Evolutionary conservation across 2,888 invertebrate genomes (phyloP), one percentile per base, ranked within the genome.

Genomic region (Heliconius ethilla): DNA sequence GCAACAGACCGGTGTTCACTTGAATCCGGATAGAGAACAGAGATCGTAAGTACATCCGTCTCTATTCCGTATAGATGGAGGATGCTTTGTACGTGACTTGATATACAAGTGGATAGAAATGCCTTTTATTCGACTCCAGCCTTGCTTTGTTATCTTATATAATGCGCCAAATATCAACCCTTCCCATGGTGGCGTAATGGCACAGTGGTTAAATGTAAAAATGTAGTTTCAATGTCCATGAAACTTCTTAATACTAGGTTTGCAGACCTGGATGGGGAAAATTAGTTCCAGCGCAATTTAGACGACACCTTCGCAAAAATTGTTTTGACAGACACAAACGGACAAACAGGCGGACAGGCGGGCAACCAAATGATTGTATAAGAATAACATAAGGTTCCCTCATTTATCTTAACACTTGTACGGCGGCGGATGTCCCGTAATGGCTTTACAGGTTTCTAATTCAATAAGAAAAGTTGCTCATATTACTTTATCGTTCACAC

Each of bases 61-160:
- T 51, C 70, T 22, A 15, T 13, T 29, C 51, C 27, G 2, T 29
- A 67, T 13, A n/a, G 25, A 27, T 4, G 29, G 27, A n/a, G 22
- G 5, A 33, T 11, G 29, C 55, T 55, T 33, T 13, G 55, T 72
- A 72, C 70, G 70, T 72, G 70, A 72, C 29, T 33, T 70, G 70
- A 10, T 22, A 11, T 55, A 29, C 55, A 55, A 72, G n/a, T 72
- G 33, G 29, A 51, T 40, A 13, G 5, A 59, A 59, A n/a, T 59
- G 1, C n/a, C 40, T 67, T 40, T n/a, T n/a, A 67, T 67, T 67
- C 40, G 40, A n/a, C 33, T 25, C 67, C 37, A n/a, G 40, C 11
- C 37, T 11, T 2, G 37, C 40, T 37, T 13, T 13, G 13, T 67
- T 40, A 67, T 37, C 67, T 67, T 33, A 33, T 7, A 37, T 37